Evolutionary conservation across 2,113 vertebrate species (phyloP).

Genomic region (Paratilapia polleni): DNA sequence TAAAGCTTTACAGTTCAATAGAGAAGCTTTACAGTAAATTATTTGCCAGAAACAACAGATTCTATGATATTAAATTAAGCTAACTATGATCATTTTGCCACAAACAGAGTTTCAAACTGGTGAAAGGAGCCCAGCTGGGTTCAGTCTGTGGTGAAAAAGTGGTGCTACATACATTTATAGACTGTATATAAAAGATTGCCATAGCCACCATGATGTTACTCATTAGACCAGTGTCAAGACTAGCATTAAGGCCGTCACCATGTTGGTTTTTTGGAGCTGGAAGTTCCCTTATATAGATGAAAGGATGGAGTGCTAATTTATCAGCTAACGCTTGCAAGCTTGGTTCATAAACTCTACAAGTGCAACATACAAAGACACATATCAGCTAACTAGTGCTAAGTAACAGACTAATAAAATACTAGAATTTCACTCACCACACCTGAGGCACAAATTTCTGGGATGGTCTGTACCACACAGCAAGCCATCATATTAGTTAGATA

Average conservation of each 20-base stretch:
- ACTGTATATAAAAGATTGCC: neutral
- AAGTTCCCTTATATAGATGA: neutral
- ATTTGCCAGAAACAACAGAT: neutral
- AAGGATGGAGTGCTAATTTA: too few species aligned
- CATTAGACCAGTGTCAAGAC: neutral
- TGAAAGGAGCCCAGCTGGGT: neutral
- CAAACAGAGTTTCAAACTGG: neutral
- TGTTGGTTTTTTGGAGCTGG: neutral
- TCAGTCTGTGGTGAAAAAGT: neutral
- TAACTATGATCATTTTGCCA: neutral
- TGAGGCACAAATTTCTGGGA: too few species aligned
- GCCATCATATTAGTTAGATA: neutral
- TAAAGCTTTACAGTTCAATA: neutral
- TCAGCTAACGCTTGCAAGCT: too few species aligned
- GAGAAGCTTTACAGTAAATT: neutral
- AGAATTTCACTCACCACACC: too few species aligned
- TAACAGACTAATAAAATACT: too few species aligned
- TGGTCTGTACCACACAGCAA: neutral
- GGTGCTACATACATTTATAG: neutral
- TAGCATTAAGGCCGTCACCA: neutral
- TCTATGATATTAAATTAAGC: neutral
- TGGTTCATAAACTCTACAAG: accelerated
- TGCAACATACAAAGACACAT: neutral
- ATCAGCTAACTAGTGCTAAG: too few species aligned
- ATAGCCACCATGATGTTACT: neutral